These are phyloP conservation scores for Eumaeus atala DNA, from an alignment of 1,140 invertebrate species.

Conservation along the genomic window DNA sequence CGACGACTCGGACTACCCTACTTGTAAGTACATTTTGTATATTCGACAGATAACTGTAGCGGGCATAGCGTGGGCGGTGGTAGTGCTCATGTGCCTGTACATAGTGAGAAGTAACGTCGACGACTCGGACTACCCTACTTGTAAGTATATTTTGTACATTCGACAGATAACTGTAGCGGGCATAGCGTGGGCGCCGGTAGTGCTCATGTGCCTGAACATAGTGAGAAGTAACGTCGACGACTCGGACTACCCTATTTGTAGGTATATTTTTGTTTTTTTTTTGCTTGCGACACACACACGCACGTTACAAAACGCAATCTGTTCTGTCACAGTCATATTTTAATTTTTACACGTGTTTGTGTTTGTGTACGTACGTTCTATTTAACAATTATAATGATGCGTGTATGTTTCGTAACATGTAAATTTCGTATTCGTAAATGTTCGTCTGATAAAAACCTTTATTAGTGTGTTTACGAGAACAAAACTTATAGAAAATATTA, in stretches of 20 bases:
- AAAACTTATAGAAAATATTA: too few relatives aligned
- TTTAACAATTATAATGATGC: too few relatives aligned
- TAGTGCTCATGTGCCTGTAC: constrained; percentile 71
- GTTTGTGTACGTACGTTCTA: too few relatives aligned
- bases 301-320: too few relatives aligned
- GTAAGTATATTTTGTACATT: constrained; percentile 43
- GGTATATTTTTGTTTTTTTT: constrained; percentile 36
- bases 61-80: constrained; percentile 72
- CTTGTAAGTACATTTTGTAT: constrained; percentile 59
- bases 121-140: constrained; percentile 72
- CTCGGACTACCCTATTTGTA: constrained; percentile 73
- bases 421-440: too few relatives aligned
- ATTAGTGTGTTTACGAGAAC: too few relatives aligned
- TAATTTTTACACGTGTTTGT: too few relatives aligned
- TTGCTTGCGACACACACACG: too few relatives aligned
- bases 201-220: constrained; percentile 72
- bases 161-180: constrained; percentile 74
- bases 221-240: constrained; percentile 74
- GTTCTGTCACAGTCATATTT: too few relatives aligned
- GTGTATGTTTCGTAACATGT: too few relatives aligned
- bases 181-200: constrained; percentile 70
- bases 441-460: too few relatives aligned
- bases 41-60: constrained; percentile 71
- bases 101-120: constrained; percentile 74
- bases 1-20: constrained; percentile 70